phyloP scores from a whole-genome alignment of 1,140 invertebrate species.

The Meteorus sp. region DNA sequence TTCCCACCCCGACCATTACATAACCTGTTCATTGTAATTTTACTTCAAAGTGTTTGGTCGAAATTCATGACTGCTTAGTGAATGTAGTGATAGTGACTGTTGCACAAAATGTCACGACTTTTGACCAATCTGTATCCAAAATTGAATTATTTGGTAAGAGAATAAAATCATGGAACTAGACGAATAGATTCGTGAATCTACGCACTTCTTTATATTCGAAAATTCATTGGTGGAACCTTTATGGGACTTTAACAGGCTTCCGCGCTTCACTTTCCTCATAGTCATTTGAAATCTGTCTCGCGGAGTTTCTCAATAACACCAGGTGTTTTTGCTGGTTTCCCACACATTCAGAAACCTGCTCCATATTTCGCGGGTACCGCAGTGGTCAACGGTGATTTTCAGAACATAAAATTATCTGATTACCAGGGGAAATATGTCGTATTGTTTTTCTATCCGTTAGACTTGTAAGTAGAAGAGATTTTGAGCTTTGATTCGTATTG shows the following conservation, averaged over 20 bases:
- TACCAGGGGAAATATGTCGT: slow-evolving; percentile 95
- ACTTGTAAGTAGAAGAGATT: slow-evolving; percentile 74
- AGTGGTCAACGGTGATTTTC: slow-evolving; percentile 87
- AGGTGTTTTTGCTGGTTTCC: slow-evolving; percentile 31
- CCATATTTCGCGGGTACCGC: slow-evolving; percentile 87
- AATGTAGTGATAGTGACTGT: too few relatives aligned
- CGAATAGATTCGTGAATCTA: too few relatives aligned
- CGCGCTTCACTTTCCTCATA: slow-evolving; percentile 17
- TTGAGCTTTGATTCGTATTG: neutral
- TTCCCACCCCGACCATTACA: too few relatives aligned
- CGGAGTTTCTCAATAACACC: slow-evolving; percentile 42
- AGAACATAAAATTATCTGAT: slow-evolving; percentile 82
- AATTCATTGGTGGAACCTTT: neutral
- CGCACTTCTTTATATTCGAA: slow-evolving; percentile 1
- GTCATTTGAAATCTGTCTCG: slow-evolving; percentile 26
- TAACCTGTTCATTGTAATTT: too few relatives aligned
- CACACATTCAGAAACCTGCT: slow-evolving; percentile 74
- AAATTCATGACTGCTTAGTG: too few relatives aligned
- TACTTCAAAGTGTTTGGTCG: too few relatives aligned
- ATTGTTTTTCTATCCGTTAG: slow-evolving; percentile 91
- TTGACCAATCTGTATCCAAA: slow-evolving; percentile 38
- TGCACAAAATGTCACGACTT: slow-evolving; percentile 44
- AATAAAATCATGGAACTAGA: slow-evolving; percentile 8
- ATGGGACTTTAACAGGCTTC: slow-evolving; percentile 20
- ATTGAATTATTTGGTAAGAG: slow-evolving; percentile 39